Percentiles rank a stretch among this genome's conserved stretches.
Conservation (phyloP, 2,797 vertebrate genomes). For the Acridotheres tristis region DNA sequence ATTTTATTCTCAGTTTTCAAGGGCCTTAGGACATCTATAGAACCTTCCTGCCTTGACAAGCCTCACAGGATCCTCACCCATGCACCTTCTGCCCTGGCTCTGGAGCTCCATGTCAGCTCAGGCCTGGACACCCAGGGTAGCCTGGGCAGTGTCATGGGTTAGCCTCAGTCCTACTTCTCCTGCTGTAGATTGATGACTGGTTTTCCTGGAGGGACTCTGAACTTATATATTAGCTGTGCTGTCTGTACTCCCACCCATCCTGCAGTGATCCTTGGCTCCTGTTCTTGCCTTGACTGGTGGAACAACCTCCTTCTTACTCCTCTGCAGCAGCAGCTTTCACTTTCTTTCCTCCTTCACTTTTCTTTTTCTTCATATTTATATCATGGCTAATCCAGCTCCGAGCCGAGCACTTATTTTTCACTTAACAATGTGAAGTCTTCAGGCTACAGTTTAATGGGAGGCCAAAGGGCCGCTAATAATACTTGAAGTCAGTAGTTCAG, state of each 20-base stretch:
- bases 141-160: background rate
- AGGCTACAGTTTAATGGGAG: slow-evolving; percentile 17
- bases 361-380: background rate
- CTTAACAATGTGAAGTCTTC: slow-evolving; percentile 27
- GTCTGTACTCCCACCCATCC: background rate
- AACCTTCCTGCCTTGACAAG: background rate
- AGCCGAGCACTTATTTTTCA: background rate
- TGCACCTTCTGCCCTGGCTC: background rate
- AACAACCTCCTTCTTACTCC: background rate
- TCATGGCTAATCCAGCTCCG: background rate
- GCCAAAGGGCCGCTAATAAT: slow-evolving; percentile 54
- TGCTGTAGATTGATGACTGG: background rate
- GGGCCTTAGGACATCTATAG: background rate
- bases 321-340: background rate
- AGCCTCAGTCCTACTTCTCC: fast-evolving
- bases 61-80: fast-evolving
- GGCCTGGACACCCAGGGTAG: background rate
- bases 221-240: fast-evolving
- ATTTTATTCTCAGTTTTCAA: background rate
- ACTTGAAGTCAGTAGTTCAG: slow-evolving; percentile 45
- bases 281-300: background rate
- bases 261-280: background rate
- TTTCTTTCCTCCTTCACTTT: background rate
- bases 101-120: background rate
- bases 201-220: background rate